A percentile compares a stretch with the other conserved stretches of the same genome.
These are phyloP conservation scores for Xiphophorus hellerii DNA, from an alignment of 2,113 vertebrate genomes.

Conservation along the genomic window DNA sequence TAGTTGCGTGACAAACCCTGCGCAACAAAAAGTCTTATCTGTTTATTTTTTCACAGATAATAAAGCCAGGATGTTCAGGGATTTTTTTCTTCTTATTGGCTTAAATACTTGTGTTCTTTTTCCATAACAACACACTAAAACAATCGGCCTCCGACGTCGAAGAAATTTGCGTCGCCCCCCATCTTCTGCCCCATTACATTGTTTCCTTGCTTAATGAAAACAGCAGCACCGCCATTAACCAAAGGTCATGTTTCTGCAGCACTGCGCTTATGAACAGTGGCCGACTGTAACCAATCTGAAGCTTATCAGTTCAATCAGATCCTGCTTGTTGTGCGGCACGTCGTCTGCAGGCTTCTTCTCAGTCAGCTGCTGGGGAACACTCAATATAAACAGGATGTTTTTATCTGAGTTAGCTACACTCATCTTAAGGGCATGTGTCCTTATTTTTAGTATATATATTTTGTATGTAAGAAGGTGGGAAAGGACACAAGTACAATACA, in stretches of 20 bases:
- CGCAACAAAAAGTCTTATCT: background rate
- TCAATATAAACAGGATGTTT: background rate
- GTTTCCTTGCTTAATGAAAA: slow-evolving; percentile 65
- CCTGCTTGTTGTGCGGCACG: slow-evolving; percentile 21
- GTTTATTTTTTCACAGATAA: background rate
- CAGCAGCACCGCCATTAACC: slow-evolving; percentile 55
- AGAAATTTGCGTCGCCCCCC: slow-evolving; percentile 18
- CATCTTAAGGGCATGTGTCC: too few relatives aligned
- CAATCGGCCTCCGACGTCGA: slow-evolving; percentile 34
- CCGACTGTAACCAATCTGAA: slow-evolving; percentile 10
- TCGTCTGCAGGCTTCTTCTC: slow-evolving; percentile 3
- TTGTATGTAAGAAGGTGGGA: too few relatives aligned
- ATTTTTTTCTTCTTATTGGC: too few relatives aligned
- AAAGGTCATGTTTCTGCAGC: slow-evolving; percentile 44
- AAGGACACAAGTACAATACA: background rate
- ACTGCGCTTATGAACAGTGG: slow-evolving; percentile 16
- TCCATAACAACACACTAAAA: slow-evolving; percentile 43
- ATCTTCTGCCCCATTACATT: slow-evolving; percentile 33
- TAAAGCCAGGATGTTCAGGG: too few relatives aligned
- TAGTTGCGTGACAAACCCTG: background rate
- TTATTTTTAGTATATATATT: background rate
- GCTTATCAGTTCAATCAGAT: slow-evolving; percentile 22
- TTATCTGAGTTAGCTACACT: background rate
- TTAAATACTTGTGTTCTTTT: slow-evolving; percentile 42
- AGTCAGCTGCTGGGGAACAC: background rate